Base-by-base conservation (phyloP, 2,797 vertebrate genomes). In the Apogon talboti region DNA sequence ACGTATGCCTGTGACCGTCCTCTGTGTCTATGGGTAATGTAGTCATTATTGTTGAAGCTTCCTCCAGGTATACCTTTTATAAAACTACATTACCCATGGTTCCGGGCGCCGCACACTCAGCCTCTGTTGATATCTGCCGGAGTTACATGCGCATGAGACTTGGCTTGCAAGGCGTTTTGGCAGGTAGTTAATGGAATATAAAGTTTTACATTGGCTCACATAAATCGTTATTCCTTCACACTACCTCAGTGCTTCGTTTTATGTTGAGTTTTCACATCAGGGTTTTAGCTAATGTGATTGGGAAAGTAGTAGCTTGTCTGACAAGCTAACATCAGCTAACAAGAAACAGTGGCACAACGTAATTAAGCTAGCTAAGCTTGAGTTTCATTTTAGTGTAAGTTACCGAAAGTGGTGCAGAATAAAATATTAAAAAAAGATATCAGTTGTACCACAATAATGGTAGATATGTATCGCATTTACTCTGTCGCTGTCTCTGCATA, bases 61-160 rank as follows among this genome's bases (percentile, higher is more conserved):
- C 24, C 42, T n/a, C 11, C 30, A 24, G 30, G 5, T 2, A 33
- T 5, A 7, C 7, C 7, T 5, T 2, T 1, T 0, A 3, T 11
- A 16, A 33, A 72, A 93, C 88, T 87, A 78, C 87, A 83, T 44
- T 69, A 59, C 90, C 92, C 90, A 90, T 0, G 66, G 1, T 40
- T 10, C 81, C 1, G 24, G 4, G 68, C 67, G 33, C 0, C 67
- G 33, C 0, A 0, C 21, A 64, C 38, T 73, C 19, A 0, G 40
- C 16, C 24, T 42, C 24, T 64, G 69, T 81, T 87, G 76, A 71
- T 68, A 55, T 78, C 50, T 49, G 60, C 78, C 71, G 77, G 9
- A n/a, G 10, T 50, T 16, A 14, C 63, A 64, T 64, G 37, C 42
- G 38, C 1, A 7, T 87, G 89, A 66, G 89, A 87, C 74, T 75